A percentile compares a stretch with the other conserved stretches of the same genome.
These are phyloP conservation scores for Drosophila saltans DNA, from an alignment of 1,140 invertebrate species.

Conservation along the genomic window DNA sequence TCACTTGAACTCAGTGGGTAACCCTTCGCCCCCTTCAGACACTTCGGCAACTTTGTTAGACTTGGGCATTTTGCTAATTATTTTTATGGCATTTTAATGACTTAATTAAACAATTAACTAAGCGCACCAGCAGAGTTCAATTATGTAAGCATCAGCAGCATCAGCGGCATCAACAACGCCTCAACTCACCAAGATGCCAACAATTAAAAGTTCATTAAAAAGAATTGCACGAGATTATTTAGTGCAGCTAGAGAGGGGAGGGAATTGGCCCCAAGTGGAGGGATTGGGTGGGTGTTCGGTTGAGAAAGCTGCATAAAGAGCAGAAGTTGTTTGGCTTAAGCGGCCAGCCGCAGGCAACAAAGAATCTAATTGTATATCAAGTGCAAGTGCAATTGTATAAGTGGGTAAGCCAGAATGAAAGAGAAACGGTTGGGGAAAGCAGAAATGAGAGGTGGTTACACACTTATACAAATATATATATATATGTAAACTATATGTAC, in stretches of 20 bases:
- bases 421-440: neutral
- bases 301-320: conserved; percentile 55
- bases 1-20: conserved; percentile 47
- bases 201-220: conserved; percentile 79
- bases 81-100: conserved; percentile 79
- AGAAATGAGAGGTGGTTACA: conserved; percentile 16
- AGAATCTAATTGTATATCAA: conserved; percentile 77
- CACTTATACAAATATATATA: conserved; percentile 21
- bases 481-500: conserved; percentile 31
- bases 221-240: conserved; percentile 40
- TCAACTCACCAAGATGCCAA: conserved; percentile 58
- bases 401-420: conserved; percentile 35
- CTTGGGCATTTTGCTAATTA: conserved; percentile 60
- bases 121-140: conserved; percentile 59
- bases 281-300: neutral
- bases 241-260: conserved; percentile 4
- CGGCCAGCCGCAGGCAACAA: conserved; percentile 53
- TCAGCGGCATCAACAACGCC: neutral
- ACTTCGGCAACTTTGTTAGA: conserved; percentile 30
- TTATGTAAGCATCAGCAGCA: conserved; percentile 67
- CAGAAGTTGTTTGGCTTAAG: conserved; percentile 52
- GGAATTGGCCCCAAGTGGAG: no score
- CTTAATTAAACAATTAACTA: conserved; percentile 81
- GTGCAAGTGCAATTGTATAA: conserved; percentile 70
- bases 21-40: conserved; percentile 21